Evolutionary conservation across 2,113 vertebrate species (phyloP).

Genomic region (Psittacara wagleri): DNA sequence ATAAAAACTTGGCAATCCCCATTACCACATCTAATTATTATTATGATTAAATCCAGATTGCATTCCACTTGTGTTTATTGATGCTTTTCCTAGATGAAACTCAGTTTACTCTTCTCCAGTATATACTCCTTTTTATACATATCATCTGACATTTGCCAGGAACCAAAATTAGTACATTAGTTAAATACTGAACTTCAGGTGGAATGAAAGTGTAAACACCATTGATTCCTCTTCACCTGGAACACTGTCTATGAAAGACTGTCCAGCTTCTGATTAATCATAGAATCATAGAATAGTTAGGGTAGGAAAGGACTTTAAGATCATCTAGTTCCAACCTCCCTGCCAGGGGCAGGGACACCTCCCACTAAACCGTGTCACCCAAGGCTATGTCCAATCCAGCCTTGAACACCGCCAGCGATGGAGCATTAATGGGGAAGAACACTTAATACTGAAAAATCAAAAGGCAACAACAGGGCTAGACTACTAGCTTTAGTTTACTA

Average conservation of each 20-base stretch:
- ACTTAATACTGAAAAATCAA: background rate
- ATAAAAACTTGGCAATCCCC: background rate
- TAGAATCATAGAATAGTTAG: too few relatives aligned
- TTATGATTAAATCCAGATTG: background rate
- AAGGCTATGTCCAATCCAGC: too few relatives aligned
- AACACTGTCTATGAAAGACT: background rate
- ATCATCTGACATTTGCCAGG: background rate
- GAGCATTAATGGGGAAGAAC: background rate
- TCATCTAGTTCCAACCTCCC: too few relatives aligned
- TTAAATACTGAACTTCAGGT: background rate
- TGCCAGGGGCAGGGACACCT: too few relatives aligned
- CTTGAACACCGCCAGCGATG: too few relatives aligned
- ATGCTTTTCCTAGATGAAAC: background rate
- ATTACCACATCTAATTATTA: background rate
- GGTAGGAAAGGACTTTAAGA: too few relatives aligned
- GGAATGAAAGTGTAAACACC: background rate
- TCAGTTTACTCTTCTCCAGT: background rate
- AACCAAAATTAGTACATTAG: background rate
- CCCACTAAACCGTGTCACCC: too few relatives aligned
- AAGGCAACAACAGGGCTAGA: background rate
- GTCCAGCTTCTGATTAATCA: background rate
- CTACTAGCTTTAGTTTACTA: background rate
- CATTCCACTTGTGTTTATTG: background rate
- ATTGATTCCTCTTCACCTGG: background rate
- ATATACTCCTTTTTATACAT: background rate